Conservation (phyloP, 2,888 invertebrate genomes). For the Conus canariensis region DNA sequence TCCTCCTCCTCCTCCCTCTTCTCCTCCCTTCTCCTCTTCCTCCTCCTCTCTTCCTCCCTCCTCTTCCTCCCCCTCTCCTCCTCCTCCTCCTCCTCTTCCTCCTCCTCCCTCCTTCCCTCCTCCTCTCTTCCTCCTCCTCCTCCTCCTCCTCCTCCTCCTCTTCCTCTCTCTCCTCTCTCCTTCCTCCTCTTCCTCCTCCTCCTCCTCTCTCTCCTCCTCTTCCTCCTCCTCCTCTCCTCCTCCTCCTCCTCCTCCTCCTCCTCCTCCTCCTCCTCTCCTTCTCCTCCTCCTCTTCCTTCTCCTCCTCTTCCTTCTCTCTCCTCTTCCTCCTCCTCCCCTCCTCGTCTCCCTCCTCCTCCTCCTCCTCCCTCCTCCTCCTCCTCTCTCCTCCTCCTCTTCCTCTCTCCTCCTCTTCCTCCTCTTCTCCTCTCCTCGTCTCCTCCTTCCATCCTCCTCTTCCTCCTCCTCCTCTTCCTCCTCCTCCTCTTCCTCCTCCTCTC, state of each 20-base stretch:
- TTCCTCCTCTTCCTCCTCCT: not conserved
- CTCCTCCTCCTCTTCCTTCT: not conserved
- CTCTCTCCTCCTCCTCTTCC: not conserved
- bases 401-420: not conserved
- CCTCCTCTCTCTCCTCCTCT: not conserved
- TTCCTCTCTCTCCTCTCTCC: not conserved
- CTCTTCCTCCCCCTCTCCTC: too few relatives aligned
- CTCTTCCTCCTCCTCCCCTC: not conserved
- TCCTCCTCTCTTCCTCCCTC: too few relatives aligned
- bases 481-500: not conserved
- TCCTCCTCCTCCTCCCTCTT: too few relatives aligned
- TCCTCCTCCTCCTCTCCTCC: not conserved
- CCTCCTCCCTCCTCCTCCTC: not conserved
- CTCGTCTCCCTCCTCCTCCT: not conserved
- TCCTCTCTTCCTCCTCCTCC: too few relatives aligned
- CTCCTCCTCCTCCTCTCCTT: not conserved
- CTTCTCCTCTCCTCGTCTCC: not conserved
- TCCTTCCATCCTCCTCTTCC: not conserved
- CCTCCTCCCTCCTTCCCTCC: too few relatives aligned
- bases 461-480: not conserved
- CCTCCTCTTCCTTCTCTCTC: not conserved
- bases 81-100: too few relatives aligned
- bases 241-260: not conserved
- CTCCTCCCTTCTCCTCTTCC: too few relatives aligned
- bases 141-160: too few relatives aligned